Conservation (phyloP, 2,113 vertebrate genomes). For the Aldabrachelys gigantea region DNA sequence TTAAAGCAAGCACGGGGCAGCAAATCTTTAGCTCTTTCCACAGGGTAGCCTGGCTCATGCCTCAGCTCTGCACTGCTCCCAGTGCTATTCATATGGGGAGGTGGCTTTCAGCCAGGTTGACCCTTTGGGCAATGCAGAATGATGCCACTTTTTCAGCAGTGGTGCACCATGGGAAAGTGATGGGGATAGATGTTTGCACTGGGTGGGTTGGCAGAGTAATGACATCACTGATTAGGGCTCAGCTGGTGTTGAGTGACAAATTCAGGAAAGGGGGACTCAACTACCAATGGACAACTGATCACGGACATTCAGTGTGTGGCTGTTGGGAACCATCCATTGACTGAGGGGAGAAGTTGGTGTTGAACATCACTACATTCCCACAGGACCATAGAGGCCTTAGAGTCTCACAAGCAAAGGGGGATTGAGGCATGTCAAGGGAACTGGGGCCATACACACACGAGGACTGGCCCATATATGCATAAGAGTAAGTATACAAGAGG, state of each 20-base stretch:
- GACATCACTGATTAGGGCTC: not conserved
- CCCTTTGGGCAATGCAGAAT: not conserved
- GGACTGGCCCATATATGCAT: not conserved
- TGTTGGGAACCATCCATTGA: not conserved
- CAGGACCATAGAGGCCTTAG: not conserved
- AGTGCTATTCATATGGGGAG: no score
- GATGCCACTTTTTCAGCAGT: not conserved
- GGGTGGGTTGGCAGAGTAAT: not conserved
- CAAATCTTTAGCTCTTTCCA: not conserved
- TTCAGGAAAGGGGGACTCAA: not conserved
- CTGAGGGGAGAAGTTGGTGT: not conserved
- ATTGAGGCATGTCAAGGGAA: not conserved
- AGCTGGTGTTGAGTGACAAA: not conserved
- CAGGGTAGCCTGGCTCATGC: no score
- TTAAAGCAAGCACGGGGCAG: not conserved
- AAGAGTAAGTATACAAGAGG: not conserved
- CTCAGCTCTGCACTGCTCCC: no score
- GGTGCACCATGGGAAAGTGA: not conserved
- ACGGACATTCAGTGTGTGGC: no score
- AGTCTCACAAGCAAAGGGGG: not conserved
- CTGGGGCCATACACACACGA: not conserved
- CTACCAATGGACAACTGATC: no score
- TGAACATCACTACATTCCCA: not conserved
- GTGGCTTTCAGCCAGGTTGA: not conserved
- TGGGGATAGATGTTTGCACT: not conserved